Percentiles rank a stretch among this genome's conserved stretches.
phyloP scores from a whole-genome alignment of 2,797 vertebrate species.

The Galaxias olidus region DNA sequence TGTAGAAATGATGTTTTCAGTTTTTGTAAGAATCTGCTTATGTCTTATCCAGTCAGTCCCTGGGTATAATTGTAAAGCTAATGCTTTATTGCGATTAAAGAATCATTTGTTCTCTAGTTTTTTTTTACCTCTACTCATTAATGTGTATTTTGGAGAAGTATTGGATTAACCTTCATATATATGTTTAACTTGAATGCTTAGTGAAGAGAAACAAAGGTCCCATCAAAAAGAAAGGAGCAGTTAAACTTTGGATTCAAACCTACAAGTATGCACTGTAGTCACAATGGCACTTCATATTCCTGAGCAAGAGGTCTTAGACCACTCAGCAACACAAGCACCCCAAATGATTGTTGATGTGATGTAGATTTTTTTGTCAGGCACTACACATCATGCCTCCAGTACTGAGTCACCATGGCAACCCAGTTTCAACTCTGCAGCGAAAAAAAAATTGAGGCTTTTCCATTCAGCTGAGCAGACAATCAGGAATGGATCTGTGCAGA shows the following conservation, averaged over 20 bases:
- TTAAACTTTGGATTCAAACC: too few relatives aligned
- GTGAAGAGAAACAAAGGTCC: too few relatives aligned
- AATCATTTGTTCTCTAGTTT: conserved; percentile 51
- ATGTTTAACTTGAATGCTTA: too few relatives aligned
- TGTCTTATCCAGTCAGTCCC: conserved; percentile 43
- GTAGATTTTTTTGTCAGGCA: neutral
- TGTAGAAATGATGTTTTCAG: conserved; percentile 62
- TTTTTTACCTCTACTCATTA: too few relatives aligned
- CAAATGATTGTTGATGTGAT: conserved; percentile 2
- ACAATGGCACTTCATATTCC: too few relatives aligned
- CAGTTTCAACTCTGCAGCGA: conserved; percentile 18
- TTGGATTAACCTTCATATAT: too few relatives aligned
- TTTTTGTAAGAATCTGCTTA: conserved; percentile 37
- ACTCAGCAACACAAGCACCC: too few relatives aligned
- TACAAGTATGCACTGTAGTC: too few relatives aligned
- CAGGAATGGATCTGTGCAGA: neutral
- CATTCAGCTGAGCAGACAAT: conserved; percentile 18
- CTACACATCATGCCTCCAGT: neutral
- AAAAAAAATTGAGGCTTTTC: conserved; percentile 1
- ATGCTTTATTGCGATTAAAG: conserved; percentile 57
- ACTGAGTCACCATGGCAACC: conserved; percentile 42
- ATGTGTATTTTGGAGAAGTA: too few relatives aligned
- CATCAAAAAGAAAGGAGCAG: too few relatives aligned
- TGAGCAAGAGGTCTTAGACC: too few relatives aligned
- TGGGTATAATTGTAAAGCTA: conserved; percentile 41